Evolutionary conservation across 2,797 vertebrate species (phyloP), one percentile per base, ranked within the genome.

Genomic region (Pteropus rufus): DNA sequence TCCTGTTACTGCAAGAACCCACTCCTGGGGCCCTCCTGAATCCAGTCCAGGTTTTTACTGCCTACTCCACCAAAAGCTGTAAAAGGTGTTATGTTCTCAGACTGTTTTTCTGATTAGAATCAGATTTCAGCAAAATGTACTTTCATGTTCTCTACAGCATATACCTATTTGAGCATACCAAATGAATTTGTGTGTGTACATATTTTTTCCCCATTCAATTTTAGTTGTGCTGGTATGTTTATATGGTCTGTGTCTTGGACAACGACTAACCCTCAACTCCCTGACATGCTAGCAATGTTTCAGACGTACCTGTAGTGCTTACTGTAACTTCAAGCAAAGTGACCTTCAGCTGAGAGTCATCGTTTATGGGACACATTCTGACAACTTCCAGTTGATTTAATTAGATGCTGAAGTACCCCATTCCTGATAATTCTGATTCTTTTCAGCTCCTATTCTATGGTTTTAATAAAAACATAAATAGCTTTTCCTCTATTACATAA

Each of bases 1-100:
- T 44, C 26, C 64, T 4, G 15, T 19, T 26, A 36, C 23, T 5
- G 26, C 39, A 3, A 15, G 79, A 72, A 34, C 65, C 36, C 11
- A 26, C 34, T 76, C 85, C 81, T 4, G 3, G 6, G 70, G 56
- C 76, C 52, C 56, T 1, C 29, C 93, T 7, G 3, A 41, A n/a
- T 76, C 95, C 97, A 93, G 54, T 69, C 97, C 97, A 49, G 95
- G 95, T 96, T 97, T 98, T 98, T 77, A n/a, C 65, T 3, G 36
- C 49, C 1, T 19, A 0, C 72, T 73, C 56, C 31, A 11, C 91
- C 26, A 41, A n/a, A 44, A 62, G 67, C 75, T 60, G 36, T 62
- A 16, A 75, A 90, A 90, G 80, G 80, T 81, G 62, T 34, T 46
- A 65, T 10, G 69, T 67, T 54, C 86, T 83, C 82, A 79, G 73